These are phyloP conservation scores for Venturia canescens DNA, from an alignment of 1,140 invertebrate genomes.

Conservation along the genomic window DNA sequence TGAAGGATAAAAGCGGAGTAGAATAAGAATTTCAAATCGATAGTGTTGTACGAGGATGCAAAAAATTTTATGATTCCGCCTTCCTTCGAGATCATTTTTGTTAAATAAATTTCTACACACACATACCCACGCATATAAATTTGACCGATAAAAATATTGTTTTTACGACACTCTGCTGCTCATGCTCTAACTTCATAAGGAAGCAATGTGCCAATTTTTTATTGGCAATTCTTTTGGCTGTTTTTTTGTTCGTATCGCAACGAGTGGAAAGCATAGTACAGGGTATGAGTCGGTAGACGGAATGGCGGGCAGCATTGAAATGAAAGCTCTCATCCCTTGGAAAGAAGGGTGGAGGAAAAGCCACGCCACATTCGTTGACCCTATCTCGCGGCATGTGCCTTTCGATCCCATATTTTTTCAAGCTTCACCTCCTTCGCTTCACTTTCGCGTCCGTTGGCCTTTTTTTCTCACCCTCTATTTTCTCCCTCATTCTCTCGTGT, in stretches of 20 bases:
- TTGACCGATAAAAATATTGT: conserved; percentile 9
- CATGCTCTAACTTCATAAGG: conserved; percentile 13
- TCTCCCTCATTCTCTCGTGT: neutral
- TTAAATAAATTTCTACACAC: neutral
- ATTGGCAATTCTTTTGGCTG: neutral
- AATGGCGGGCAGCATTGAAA: conserved; percentile 27
- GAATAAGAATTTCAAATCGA: no score
- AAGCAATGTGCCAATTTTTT: conserved; percentile 33
- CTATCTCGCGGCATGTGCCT: conserved; percentile 30
- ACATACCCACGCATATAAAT: neutral
- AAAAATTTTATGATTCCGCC: neutral
- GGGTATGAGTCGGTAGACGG: conserved; percentile 20
- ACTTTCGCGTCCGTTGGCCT: neutral
- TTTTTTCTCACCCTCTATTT: neutral
- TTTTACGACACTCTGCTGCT: neutral
- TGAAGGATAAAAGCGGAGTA: no score
- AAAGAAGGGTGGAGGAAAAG: neutral
- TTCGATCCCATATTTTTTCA: conserved; percentile 47
- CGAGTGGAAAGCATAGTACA: neutral
- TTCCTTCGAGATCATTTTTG: neutral
- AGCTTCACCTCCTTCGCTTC: conserved; percentile 39
- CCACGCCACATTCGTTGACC: conserved; percentile 44
- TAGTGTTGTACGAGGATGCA: neutral
- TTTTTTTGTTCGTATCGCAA: conserved; percentile 22
- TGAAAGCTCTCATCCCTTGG: conserved; percentile 22